Conservation (phyloP, 2,797 vertebrate species). For the Xiphophorus birchmanni region DNA sequence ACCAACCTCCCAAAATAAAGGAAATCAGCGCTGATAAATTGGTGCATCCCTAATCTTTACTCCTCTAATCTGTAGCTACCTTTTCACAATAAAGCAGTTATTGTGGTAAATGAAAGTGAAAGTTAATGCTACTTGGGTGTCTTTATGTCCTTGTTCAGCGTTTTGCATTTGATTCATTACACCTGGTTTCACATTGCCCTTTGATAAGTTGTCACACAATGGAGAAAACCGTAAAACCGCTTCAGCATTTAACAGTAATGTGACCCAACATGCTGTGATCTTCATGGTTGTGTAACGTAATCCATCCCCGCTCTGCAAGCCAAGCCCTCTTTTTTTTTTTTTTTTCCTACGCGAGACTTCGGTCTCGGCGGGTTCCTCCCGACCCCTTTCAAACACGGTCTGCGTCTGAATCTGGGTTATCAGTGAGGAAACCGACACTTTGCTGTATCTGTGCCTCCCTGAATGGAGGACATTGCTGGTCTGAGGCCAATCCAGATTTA, state of each 20-base stretch:
- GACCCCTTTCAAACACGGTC: slow-evolving; percentile 23
- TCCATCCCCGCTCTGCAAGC: background rate
- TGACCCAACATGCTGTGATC: slow-evolving; percentile 2
- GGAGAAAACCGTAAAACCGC: slow-evolving; percentile 3
- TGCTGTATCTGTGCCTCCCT: slow-evolving; percentile 60
- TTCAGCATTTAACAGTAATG: background rate
- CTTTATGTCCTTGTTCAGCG: background rate
- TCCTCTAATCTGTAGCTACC: background rate
- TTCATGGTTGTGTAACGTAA: background rate
- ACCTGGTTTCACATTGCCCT: background rate
- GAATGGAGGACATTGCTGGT: slow-evolving; percentile 76
- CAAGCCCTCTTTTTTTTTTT: background rate
- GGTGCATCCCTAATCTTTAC: background rate
- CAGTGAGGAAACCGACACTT: slow-evolving; percentile 66
- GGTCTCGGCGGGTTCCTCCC: slow-evolving; percentile 5
- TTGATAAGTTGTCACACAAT: background rate
- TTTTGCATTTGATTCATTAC: background rate
- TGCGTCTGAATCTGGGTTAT: slow-evolving; percentile 68
- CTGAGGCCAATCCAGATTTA: slow-evolving; percentile 79
- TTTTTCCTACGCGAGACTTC: slow-evolving; percentile 2
- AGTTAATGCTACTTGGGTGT: background rate
- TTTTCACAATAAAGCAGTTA: background rate
- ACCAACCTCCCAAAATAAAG: too few relatives aligned
- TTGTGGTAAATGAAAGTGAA: background rate
- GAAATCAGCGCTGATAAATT: too few relatives aligned